Conservation (phyloP, 2,113 vertebrate species). For the Sialia sialis region DNA sequence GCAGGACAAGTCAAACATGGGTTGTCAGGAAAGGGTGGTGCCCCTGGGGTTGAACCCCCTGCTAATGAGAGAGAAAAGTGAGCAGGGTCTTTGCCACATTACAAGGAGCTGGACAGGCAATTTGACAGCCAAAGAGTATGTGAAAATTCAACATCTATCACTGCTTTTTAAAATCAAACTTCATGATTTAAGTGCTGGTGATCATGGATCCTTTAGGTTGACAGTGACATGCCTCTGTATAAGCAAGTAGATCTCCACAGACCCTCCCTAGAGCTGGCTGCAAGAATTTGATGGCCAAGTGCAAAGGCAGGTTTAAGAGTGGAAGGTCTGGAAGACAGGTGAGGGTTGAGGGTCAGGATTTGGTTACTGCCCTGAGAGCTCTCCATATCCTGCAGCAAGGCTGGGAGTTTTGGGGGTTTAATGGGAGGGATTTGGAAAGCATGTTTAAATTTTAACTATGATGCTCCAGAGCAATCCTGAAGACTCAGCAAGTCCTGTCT, state of each 20-base stretch:
- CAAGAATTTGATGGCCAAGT: too few species aligned
- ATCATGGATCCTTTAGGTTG: not conserved
- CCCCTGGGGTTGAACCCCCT: not conserved
- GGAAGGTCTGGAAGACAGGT: not conserved
- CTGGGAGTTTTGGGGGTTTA: not conserved
- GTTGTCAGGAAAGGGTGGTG: not conserved
- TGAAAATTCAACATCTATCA: not conserved
- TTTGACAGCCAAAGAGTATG: not conserved
- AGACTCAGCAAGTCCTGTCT: not conserved
- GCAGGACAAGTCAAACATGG: not conserved
- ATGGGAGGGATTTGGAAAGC: not conserved
- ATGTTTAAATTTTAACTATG: not conserved
- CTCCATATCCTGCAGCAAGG: not conserved
- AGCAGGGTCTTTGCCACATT: not conserved
- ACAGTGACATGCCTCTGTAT: not conserved
- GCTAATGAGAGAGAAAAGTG: fast-evolving
- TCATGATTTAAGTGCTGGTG: not conserved
- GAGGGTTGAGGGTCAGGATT: not conserved
- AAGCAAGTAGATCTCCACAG: not conserved
- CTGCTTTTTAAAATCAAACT: not conserved
- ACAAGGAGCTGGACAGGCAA: not conserved
- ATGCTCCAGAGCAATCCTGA: not conserved
- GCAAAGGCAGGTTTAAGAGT: not conserved
- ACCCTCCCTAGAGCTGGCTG: not conserved
- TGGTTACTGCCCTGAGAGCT: not conserved